Evolutionary conservation across 2,888 invertebrate genomes (phyloP).

Genomic region (Proisotoma minuta): DNA sequence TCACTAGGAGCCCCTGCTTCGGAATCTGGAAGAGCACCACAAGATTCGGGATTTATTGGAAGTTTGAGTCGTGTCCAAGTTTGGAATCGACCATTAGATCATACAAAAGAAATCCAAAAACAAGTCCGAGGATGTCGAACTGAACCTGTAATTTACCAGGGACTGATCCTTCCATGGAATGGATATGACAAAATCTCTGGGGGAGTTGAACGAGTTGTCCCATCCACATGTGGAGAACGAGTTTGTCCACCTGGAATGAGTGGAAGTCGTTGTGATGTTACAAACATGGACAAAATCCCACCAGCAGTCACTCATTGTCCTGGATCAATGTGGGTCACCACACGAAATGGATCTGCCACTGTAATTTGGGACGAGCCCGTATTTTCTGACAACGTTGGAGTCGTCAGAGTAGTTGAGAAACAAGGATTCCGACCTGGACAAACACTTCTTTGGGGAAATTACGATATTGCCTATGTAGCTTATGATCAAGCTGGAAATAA

Average conservation of each 20-base stretch:
- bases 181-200: constrained; percentile 85
- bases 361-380: constrained; percentile 89
- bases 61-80: constrained; percentile 89
- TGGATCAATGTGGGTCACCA: constrained; percentile 89
- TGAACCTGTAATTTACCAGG: constrained; percentile 81
- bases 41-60: constrained; percentile 91
- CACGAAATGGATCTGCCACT: constrained; percentile 82
- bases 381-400: constrained; percentile 82
- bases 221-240: constrained; percentile 85
- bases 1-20: constrained; percentile 84
- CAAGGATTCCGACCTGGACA: constrained; percentile 83
- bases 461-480: constrained; percentile 88
- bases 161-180: constrained; percentile 83
- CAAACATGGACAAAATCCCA: constrained; percentile 77
- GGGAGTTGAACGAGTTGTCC: constrained; percentile 84
- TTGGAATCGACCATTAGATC: constrained; percentile 86
- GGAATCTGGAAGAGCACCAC: constrained; percentile 66
- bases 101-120: constrained; percentile 86
- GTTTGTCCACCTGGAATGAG: constrained; percentile 82
- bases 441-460: constrained; percentile 83
- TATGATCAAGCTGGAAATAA: constrained; percentile 87
- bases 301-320: constrained; percentile 86
- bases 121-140: constrained; percentile 86
- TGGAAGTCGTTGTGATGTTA: constrained; percentile 76
- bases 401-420: constrained; percentile 72